Base-by-base conservation (phyloP, 2,113 vertebrate species). In the Psettodes erumei region DNA sequence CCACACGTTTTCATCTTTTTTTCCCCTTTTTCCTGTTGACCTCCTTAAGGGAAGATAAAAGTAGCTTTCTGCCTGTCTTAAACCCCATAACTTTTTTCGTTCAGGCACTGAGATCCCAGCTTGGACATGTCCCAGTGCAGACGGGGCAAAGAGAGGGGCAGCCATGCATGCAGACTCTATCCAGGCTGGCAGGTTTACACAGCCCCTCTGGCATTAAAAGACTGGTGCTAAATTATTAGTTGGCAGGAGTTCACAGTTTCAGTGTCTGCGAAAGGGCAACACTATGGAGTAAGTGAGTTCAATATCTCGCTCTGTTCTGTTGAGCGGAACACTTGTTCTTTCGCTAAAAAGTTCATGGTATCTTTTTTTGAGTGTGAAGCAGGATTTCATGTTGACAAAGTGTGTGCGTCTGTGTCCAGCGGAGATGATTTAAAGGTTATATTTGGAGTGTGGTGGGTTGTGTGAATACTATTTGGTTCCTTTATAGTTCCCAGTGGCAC, bases 1-100 rank as follows among this genome's bases (percentile, higher is more conserved):
- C 64, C 13, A 0, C n/a, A n/a, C n/a, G n/a, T n/a, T n/a, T n/a
- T n/a, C n/a, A n/a, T n/a, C n/a, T n/a, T n/a, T n/a, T n/a, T n/a
- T n/a, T n/a, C 25, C 23, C 1, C 58, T 6, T 23, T 0, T 10
- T 0, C 38, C 33, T 30, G 40, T 68, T 77, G 42, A 53, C 42
- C 16, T n/a, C n/a, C n/a, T n/a, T n/a, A n/a, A n/a, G 18, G 70
- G 67, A 0, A 6, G 28, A 43, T 15, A 67, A 71, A 21, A n/a
- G 70, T 47, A 21, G 56, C 58, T 78, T 28, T 30, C 33, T 27
- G 33, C 68, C 67, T 33, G n/a, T 62, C 73, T 66, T 58, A 69
- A 79, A 81, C 71, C 59, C 11, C 63, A 84, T n/a, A 54, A 77
- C 73, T 50, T 13, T 71, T 33, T 74, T 23, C 21, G 61, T 55